phyloP scores from a whole-genome alignment of 2,113 vertebrate species.

The Penelope pileata region DNA sequence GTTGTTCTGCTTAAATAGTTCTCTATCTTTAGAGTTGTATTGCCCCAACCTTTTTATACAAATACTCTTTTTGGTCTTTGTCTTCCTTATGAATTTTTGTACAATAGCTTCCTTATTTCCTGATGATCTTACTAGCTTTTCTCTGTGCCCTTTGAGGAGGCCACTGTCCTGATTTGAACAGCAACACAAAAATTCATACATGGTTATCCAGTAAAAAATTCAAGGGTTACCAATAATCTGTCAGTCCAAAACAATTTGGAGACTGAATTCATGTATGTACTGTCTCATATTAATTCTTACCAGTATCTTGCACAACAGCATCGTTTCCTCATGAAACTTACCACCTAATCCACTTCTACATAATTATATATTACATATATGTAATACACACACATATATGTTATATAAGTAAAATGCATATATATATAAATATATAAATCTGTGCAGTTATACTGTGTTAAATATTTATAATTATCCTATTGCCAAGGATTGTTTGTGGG shows the following conservation, averaged over 20 bases:
- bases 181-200: neutral
- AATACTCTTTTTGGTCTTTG: neutral
- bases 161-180: neutral
- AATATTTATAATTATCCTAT: neutral
- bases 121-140: neutral
- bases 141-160: neutral
- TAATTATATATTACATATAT: neutral
- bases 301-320: neutral
- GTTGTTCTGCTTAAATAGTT: constrained; percentile 15
- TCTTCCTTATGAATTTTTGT: constrained; percentile 15
- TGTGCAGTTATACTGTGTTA: neutral
- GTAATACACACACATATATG: neutral
- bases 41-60: neutral
- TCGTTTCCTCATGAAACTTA: neutral
- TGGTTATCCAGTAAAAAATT: neutral
- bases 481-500: accelerated
- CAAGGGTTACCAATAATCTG: neutral
- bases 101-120: neutral
- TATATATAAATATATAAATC: neutral
- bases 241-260: neutral
- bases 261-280: neutral
- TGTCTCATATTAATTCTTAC: neutral
- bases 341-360: neutral
- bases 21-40: constrained; percentile 8
- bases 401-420: neutral